phyloP scores from a whole-genome alignment of 2,113 vertebrate species.

The Mobula birostris region DNA sequence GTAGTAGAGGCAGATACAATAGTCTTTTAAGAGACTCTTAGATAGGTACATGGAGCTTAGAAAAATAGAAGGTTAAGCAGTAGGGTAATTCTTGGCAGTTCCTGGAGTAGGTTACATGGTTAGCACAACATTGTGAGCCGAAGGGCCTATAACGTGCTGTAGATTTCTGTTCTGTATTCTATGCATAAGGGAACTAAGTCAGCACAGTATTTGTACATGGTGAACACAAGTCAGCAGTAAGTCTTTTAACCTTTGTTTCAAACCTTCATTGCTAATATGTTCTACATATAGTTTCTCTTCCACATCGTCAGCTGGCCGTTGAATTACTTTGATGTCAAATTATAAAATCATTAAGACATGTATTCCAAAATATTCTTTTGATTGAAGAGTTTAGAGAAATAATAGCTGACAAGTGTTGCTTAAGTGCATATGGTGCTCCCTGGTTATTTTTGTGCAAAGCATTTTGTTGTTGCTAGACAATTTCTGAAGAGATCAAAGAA shows the following conservation, averaged over 20 bases:
- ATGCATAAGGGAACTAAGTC: neutral
- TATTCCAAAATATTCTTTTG: slow-evolving; percentile 24
- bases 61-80: too few relatives aligned
- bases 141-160: too few relatives aligned
- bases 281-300: neutral
- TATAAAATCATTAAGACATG: slow-evolving; percentile 9
- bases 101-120: too few relatives aligned
- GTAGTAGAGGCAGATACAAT: too few relatives aligned
- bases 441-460: neutral
- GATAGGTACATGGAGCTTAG: too few relatives aligned
- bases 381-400: slow-evolving; percentile 2
- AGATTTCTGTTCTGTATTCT: too few relatives aligned
- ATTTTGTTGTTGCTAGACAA: neutral
- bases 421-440: neutral
- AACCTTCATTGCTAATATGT: neutral
- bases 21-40: too few relatives aligned
- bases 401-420: neutral
- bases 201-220: neutral
- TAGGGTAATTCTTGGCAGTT: too few relatives aligned
- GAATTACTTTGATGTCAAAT: slow-evolving; percentile 8
- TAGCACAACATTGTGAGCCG: too few relatives aligned
- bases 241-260: neutral
- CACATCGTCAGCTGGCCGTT: neutral
- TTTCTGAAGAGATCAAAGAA: slow-evolving; percentile 28
- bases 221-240: neutral